phyloP scores from a whole-genome alignment of 2,888 invertebrate genomes.

The Tupiocoris notatus region DNA sequence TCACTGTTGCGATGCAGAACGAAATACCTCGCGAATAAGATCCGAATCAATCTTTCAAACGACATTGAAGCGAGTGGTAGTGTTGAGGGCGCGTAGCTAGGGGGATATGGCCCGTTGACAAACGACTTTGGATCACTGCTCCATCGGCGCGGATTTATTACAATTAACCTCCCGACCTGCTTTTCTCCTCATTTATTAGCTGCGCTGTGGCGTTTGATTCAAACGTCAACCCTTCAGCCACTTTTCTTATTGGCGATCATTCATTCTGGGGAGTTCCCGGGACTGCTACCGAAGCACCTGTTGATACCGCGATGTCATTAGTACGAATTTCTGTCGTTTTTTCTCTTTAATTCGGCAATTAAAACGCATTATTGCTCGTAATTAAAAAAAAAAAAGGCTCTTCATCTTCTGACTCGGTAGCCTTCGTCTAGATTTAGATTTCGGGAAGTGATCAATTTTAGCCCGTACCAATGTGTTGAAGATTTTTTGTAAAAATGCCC shows the following conservation, averaged over 20 bases:
- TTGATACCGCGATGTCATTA: background rate
- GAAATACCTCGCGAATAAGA: too few species aligned
- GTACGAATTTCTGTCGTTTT: background rate
- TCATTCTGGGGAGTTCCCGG: background rate
- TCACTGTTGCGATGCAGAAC: too few species aligned
- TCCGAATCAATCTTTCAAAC: background rate
- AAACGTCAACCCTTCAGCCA: background rate
- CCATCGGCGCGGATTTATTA: conserved; percentile 4
- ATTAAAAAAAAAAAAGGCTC: too few species aligned
- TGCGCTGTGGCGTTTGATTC: background rate
- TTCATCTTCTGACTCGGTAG: too few species aligned
- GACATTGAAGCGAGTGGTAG: too few species aligned
- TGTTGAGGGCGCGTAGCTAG: too few species aligned
- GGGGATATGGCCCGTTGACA: background rate
- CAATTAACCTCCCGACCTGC: conserved; percentile 15
- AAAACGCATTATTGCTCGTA: too few species aligned
- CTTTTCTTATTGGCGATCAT: background rate
- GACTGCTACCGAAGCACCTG: background rate
- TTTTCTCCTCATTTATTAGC: background rate
- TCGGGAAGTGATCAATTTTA: too few species aligned
- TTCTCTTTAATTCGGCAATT: too few species aligned
- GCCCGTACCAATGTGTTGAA: too few species aligned
- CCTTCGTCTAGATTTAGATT: too few species aligned
- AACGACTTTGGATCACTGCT: conserved; percentile 20
- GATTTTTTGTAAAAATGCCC: too few species aligned